Base-by-base conservation (phyloP, 1,140 invertebrate genomes). In the Psilanteris sp. region DNA sequence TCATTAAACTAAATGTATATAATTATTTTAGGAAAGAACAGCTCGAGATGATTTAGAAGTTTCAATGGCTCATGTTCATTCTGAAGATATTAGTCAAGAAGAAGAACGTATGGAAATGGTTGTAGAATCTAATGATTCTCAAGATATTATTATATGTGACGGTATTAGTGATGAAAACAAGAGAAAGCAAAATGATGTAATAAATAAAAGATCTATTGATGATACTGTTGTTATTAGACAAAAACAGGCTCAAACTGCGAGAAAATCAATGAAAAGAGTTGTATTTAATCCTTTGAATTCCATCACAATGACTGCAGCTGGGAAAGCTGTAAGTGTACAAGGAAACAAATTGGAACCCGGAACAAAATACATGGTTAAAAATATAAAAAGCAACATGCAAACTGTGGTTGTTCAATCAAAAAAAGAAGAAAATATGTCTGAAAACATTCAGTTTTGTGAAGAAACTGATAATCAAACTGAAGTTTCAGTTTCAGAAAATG, bases 31-130 rank as follows among this genome's bases (percentile, higher is more conserved):
- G 80, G 48, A 76, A 18, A 15, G 46, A 7, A 61, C 48, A 16
- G 31, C 32, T 4, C 62, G 71, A 27, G 84, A 87, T 67, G 61
- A 79, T 43, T 66, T 88, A 13, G 81, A 83, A 9, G 70, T 81
- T 29, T 80, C 84, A 1, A 87, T 87, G 82, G 81, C 81, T 5
- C 74, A 88, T 7, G 83, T 86, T 24, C 80, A 88, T 22, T 75
- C 75, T 2, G 85, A 87, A 54, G 83, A 77, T 37, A 75, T 80
- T 10, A 64, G 75, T n/a, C 50, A 79, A 22, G 79, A 66, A 5
- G 78, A 84, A 2, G 79, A 84, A 9, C n/a, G n/a, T n/a, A 29
- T 84, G 22, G 81, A 87, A 66, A 85, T 85, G 80, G 68, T 80
- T 0, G 75, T 80, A 0, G 80, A 81, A 18, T 79, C 79, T 0